Evolutionary conservation across 2,113 vertebrate genomes (phyloP).

Genomic region (Stegastes partitus): DNA sequence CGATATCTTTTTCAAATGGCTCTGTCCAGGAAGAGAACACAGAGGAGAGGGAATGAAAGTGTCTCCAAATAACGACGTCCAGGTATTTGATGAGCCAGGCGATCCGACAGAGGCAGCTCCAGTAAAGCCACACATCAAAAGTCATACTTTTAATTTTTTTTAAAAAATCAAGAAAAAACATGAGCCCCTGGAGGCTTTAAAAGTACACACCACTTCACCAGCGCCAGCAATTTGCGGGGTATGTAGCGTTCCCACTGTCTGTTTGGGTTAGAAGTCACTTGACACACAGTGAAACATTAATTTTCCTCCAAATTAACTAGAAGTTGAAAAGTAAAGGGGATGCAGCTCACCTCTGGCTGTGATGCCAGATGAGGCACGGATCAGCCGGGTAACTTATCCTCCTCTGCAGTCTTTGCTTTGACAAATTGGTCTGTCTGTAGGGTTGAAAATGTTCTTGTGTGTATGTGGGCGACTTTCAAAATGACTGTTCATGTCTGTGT

Average conservation of each 20-base stretch:
- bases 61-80: constrained; percentile 33
- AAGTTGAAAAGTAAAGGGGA: constrained; percentile 8
- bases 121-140: constrained; percentile 43
- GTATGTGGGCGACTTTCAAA: constrained; percentile 17
- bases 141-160: constrained; percentile 26
- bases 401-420: constrained; percentile 28
- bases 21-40: constrained; percentile 20
- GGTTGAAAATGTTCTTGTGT: constrained; percentile 15
- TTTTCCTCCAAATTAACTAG: constrained; percentile 27
- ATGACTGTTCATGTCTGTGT: background rate
- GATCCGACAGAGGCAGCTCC: constrained; percentile 22
- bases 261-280: constrained; percentile 7
- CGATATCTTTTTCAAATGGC: constrained; percentile 29
- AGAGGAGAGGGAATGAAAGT: background rate
- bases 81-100: constrained; percentile 1
- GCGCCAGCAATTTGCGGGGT: background rate
- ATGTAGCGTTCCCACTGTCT: constrained; percentile 24
- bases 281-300: constrained; percentile 6
- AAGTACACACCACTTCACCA: constrained; percentile 17
- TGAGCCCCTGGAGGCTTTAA: constrained; percentile 6
- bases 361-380: constrained; percentile 30
- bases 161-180: constrained; percentile 18
- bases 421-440: background rate
- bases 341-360: constrained; percentile 15
- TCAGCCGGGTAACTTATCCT: constrained; percentile 13